Evolutionary conservation across 2,797 vertebrate species (phyloP).

Genomic region (Hafferia zeledoni): DNA sequence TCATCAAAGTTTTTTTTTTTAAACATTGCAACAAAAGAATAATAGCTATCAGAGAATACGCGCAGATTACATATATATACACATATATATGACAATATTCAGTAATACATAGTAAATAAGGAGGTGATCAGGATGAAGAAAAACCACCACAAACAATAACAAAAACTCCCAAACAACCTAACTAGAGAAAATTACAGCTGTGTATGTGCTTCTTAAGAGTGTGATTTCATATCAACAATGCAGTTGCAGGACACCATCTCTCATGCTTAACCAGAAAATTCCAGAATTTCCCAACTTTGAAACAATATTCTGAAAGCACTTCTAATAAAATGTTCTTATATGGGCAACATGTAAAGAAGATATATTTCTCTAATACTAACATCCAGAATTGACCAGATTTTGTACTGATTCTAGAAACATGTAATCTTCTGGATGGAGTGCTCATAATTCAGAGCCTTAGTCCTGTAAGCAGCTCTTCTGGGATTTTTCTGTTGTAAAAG

Average conservation of each 20-base stretch:
- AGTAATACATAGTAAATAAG: neutral
- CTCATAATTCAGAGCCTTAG: neutral
- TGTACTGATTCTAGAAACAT: neutral
- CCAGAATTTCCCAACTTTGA: neutral
- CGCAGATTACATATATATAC: too few relatives aligned
- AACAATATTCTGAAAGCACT: neutral
- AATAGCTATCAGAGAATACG: neutral
- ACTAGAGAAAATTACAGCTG: neutral
- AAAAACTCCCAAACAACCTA: rapidly evolving
- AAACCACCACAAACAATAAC: rapidly evolving
- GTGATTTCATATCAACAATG: neutral
- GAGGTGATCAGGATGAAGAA: neutral
- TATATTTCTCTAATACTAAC: neutral
- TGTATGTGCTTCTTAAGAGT: neutral
- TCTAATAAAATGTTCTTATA: neutral
- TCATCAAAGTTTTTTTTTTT: neutral
- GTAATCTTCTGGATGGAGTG: neutral
- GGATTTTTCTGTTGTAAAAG: conserved; percentile 14
- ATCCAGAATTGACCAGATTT: neutral
- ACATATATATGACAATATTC: too few relatives aligned
- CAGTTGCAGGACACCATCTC: neutral
- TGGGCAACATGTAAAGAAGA: neutral
- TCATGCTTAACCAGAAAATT: neutral
- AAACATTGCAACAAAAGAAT: neutral
- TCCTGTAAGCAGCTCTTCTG: neutral